phyloP scores from a whole-genome alignment of 2,113 vertebrate species.

The Meleagris gallopavo region DNA sequence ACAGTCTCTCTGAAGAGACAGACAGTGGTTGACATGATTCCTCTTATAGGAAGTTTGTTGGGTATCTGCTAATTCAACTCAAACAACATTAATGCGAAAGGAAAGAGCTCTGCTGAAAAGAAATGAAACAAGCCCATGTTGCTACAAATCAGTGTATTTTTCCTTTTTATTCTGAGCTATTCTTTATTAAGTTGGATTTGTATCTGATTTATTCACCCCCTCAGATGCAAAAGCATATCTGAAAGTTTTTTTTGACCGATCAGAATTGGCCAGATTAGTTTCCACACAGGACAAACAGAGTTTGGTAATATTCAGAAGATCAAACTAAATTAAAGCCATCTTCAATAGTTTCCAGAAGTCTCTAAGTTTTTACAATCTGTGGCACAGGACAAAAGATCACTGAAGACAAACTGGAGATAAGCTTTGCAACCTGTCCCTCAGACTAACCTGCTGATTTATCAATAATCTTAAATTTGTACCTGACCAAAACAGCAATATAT shows the following conservation, averaged over 20 bases:
- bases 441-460: not conserved
- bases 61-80: not conserved
- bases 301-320: not conserved
- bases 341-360: not conserved
- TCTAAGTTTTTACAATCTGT: not conserved
- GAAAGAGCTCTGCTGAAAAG: not conserved
- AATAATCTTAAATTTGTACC: not conserved
- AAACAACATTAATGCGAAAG: not conserved
- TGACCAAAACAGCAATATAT: not conserved
- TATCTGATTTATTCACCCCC: not conserved
- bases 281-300: not conserved
- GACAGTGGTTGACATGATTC: not conserved
- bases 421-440: not conserved
- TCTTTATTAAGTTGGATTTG: not conserved
- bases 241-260: not conserved
- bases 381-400: not conserved
- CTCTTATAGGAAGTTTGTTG: not conserved
- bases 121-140: not conserved
- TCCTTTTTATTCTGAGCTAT: slow-evolving; percentile 29
- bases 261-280: not conserved
- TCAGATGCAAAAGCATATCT: not conserved
- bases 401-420: not conserved
- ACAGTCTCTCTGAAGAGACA: not conserved
- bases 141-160: not conserved
- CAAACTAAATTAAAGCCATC: not conserved